Conservation (phyloP, 2,113 vertebrate species). For the Lathamus discolor region DNA sequence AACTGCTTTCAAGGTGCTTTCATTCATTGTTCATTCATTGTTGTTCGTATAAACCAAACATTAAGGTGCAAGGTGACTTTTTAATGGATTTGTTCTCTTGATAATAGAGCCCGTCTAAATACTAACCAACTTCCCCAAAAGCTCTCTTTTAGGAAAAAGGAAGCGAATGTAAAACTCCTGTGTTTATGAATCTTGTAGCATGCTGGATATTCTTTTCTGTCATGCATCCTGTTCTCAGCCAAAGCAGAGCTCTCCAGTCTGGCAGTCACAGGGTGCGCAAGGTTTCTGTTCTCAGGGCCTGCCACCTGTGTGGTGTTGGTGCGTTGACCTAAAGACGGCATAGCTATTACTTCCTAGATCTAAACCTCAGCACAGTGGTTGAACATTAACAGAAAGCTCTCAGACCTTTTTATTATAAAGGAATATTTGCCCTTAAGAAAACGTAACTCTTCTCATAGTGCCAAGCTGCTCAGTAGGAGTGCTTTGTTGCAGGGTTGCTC, state of each 20-base stretch:
- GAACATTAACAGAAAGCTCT: not conserved
- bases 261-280: rapidly evolving
- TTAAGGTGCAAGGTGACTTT: not conserved
- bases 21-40: not conserved
- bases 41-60: not conserved
- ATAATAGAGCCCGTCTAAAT: not conserved
- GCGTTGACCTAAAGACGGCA: not conserved
- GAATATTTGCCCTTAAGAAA: not conserved
- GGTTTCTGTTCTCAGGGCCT: not conserved
- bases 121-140: not conserved
- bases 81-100: not conserved
- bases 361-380: not conserved
- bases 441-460: not conserved
- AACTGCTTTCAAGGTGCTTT: not conserved
- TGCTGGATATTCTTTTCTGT: not conserved
- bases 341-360: not conserved
- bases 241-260: not conserved
- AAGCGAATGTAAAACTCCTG: not conserved
- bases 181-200: not conserved
- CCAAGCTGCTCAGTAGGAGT: not conserved
- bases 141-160: not conserved
- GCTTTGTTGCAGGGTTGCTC: not conserved
- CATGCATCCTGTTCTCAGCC: not conserved
- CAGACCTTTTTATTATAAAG: not conserved
- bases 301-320: not conserved